Conservation (phyloP, 2,888 invertebrate species). For the Acronicta psi region DNA sequence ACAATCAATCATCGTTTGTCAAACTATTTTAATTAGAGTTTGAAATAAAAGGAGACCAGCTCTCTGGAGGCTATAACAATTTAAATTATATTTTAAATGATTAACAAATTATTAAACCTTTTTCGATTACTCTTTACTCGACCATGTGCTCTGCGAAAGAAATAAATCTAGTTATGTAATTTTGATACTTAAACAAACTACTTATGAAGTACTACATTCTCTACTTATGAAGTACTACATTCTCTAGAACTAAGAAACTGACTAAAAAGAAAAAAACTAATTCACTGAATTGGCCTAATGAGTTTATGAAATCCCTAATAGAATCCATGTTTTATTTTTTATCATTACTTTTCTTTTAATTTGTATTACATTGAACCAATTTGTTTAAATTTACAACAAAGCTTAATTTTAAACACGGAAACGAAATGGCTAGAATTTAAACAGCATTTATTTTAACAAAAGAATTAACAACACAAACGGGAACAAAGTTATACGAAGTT, state of each 20-base stretch:
- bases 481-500: slow-evolving; percentile 50
- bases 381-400: background rate
- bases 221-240: background rate
- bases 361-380: no score
- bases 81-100: slow-evolving; percentile 27
- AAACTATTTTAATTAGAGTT: slow-evolving; percentile 20
- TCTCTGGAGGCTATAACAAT: slow-evolving; percentile 21
- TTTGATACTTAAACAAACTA: background rate
- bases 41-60: slow-evolving; percentile 23
- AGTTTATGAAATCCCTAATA: no score
- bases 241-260: background rate
- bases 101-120: slow-evolving; percentile 31
- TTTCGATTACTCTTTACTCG: slow-evolving; percentile 69
- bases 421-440: slow-evolving; percentile 9
- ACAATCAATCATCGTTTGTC: slow-evolving; percentile 25
- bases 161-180: slow-evolving; percentile 20
- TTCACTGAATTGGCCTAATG: no score
- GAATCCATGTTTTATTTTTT: no score
- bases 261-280: background rate
- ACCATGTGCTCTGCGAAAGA: slow-evolving; percentile 83
- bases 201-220: background rate
- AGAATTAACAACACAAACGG: slow-evolving; percentile 20
- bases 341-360: background rate
- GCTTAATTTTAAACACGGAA: slow-evolving; percentile 3
- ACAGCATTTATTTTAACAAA: slow-evolving; percentile 13